Base-by-base conservation (phyloP, 1,140 invertebrate genomes). In the Trachelipus rathkii region DNA sequence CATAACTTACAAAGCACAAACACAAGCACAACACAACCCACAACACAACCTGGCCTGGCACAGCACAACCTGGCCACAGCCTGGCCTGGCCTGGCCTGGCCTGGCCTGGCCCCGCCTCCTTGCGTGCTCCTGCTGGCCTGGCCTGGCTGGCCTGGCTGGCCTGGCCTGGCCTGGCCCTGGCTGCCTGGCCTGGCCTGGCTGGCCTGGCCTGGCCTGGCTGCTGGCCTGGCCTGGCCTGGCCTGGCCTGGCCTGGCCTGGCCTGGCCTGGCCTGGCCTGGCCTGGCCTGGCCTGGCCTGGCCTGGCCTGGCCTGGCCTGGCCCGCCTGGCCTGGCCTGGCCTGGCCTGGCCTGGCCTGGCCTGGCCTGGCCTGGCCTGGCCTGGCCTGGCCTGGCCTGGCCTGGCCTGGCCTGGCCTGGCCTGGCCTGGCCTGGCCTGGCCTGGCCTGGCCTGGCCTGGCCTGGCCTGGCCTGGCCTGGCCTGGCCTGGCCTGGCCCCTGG, bases 381-480 rank as follows among this genome's bases (percentile, higher is more conserved):
- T 75, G 76, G 73, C 78, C 72, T 66, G 77, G 70, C 72, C 53
- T 73, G 74, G 60, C 67, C 43, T 74, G 72, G 43, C 72, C 44
- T 75, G 77, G 43, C 44, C 76, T 81, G 78, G 74, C 72, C 80
- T 73, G 70, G 71, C 79, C 80, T 80, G 76, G 77, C 80, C 80
- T 82, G 80, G 80, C 80, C 79, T 81, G 79, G 79, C 80, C 78
- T 79, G 78, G n/a, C n/a, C n/a, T n/a, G n/a, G 79, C 79, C 79
- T 81, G 79, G 79, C 79, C 79, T 81, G 78, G 79, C 79, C 80
- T 82, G 76, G 50, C 46, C 73, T 79, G n/a, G 71, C 24, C 71
- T 50, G 67, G 44, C 44, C 77, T 66, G 50, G 70, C 43, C 79
- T 69, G 76, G 19, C 23, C 6, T 15, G 7, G n/a, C 11, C 69